Percentiles rank a stretch among this genome's conserved stretches.
Conservation (phyloP, 2,797 vertebrate genomes). For the Micropoecilia bifurca region DNA sequence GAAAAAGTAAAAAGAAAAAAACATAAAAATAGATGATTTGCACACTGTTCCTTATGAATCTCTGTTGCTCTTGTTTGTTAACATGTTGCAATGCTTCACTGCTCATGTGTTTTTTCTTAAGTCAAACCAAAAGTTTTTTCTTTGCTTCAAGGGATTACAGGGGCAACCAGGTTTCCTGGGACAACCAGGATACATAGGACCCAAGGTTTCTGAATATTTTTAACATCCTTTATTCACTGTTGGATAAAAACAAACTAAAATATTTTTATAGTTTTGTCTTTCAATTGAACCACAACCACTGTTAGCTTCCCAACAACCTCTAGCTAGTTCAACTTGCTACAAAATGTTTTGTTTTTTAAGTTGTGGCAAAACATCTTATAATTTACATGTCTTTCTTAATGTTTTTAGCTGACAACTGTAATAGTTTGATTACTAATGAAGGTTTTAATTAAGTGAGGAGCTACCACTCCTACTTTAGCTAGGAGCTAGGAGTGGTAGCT, state of each 20-base stretch:
- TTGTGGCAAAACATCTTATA: neutral
- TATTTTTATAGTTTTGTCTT: neutral
- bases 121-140: neutral
- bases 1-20: neutral
- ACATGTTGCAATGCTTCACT: neutral
- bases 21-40: neutral
- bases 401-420: neutral
- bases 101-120: neutral
- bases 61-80: neutral
- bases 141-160: conserved; percentile 80
- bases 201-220: conserved; percentile 80
- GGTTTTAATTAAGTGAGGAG: neutral
- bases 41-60: neutral
- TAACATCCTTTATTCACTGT: neutral
- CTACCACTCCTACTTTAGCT: too few relatives aligned
- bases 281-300: neutral
- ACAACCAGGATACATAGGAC: conserved; percentile 81
- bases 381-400: neutral
- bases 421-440: neutral
- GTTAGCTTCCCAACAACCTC: neutral
- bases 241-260: neutral
- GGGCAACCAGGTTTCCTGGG: conserved; percentile 83
- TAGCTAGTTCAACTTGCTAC: neutral
- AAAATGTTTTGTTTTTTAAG: neutral
- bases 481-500: neutral